These are phyloP conservation scores for Campylorhamphus procurvoides DNA, from an alignment of 2,113 vertebrate genomes.

Conservation along the genomic window DNA sequence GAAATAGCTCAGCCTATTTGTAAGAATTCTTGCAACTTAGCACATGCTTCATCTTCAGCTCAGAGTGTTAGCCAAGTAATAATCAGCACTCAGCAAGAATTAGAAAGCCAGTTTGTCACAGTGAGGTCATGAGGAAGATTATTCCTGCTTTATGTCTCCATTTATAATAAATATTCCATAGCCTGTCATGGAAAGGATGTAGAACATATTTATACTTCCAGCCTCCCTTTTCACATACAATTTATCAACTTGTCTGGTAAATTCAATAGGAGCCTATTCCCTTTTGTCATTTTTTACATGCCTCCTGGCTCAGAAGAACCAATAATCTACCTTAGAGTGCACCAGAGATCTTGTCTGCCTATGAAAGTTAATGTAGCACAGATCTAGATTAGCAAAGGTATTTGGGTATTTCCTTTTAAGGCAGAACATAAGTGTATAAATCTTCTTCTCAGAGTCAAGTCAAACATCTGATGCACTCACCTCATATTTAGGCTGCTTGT, in stretches of 20 bases:
- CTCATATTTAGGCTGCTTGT: not conserved
- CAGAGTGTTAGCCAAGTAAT: conserved; percentile 50
- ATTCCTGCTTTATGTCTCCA: conserved; percentile 60
- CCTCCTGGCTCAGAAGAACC: not conserved
- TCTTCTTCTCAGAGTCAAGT: not conserved
- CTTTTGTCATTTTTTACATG: conserved; percentile 10
- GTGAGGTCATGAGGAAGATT: conserved; percentile 66
- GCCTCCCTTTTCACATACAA: conserved; percentile 31
- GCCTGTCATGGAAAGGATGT: conserved; percentile 40
- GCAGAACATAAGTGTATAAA: not conserved
- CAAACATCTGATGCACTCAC: not conserved
- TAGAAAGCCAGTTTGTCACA: conserved; percentile 62
- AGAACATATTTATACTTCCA: conserved; percentile 51
- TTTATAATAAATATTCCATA: conserved; percentile 67
- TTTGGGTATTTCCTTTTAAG: conserved; percentile 22
- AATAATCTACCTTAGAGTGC: not conserved
- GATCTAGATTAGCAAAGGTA: conserved; percentile 4
- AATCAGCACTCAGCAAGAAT: conserved; percentile 66
- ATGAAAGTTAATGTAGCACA: not conserved
- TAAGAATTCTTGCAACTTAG: conserved; percentile 56
- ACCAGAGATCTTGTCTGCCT: not conserved
- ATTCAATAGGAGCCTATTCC: conserved; percentile 15
- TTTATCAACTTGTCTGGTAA: conserved; percentile 37
- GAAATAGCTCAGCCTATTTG: conserved; percentile 50
- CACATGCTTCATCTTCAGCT: conserved; percentile 47